Conservation (phyloP, 1,140 invertebrate genomes). For the Gonioctena quinquepunctata region DNA sequence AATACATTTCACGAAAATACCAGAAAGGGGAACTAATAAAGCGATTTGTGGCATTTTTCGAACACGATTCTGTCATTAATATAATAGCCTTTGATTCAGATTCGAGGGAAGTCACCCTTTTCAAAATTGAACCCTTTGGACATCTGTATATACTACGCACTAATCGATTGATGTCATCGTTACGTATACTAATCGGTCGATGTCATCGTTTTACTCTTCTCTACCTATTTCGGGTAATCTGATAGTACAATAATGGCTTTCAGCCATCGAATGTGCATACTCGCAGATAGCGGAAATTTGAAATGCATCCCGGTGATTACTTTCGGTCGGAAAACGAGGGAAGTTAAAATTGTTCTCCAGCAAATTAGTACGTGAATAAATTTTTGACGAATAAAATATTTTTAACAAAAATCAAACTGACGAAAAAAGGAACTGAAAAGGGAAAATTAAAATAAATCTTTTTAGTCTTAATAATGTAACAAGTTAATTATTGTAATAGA, state of each 20-base stretch:
- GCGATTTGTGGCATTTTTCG: constrained; percentile 10
- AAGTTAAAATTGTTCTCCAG: no score
- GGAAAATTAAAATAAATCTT: no score
- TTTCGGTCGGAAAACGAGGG: neutral
- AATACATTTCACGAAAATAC: neutral
- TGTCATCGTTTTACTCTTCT: constrained; percentile 2
- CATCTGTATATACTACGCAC: neutral
- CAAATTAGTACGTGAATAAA: no score
- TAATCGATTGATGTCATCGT: constrained; percentile 13
- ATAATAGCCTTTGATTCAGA: constrained; percentile 16
- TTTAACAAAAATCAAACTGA: no score
- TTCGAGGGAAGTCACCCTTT: neutral
- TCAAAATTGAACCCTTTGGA: constrained; percentile 9
- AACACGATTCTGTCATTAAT: constrained; percentile 15
- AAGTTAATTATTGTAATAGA: no score
- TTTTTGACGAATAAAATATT: no score
- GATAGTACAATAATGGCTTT: constrained; percentile 7
- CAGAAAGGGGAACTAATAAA: constrained; percentile 9
- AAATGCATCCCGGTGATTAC: neutral
- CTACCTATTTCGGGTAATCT: constrained; percentile 3
- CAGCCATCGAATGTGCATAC: neutral
- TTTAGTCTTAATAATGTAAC: no score
- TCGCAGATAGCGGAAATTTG: neutral
- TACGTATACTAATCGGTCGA: constrained; percentile 1
- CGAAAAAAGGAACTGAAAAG: no score